Evolutionary conservation across 2,888 invertebrate species (phyloP).

Genomic region (Trachelus tabidus): DNA sequence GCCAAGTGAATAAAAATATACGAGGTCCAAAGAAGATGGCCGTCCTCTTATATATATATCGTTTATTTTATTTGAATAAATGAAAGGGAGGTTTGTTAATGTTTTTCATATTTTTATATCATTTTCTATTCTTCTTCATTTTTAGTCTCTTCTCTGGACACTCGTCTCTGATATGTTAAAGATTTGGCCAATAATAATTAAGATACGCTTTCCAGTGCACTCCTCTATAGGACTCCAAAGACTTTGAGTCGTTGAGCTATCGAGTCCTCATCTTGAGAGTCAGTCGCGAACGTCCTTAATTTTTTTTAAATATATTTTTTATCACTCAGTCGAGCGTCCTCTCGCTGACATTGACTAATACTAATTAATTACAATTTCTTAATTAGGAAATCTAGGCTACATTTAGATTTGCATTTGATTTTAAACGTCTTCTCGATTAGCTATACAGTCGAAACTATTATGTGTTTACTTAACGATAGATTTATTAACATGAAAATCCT

Average conservation of each 20-base stretch:
- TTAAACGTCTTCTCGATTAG: slow-evolving; percentile 16
- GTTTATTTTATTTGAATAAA: neutral
- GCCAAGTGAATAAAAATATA: neutral
- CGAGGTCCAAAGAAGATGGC: neutral
- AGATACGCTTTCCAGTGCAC: neutral
- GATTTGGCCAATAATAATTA: slow-evolving; percentile 35
- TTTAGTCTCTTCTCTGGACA: neutral
- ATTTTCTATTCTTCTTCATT: neutral
- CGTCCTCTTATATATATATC: neutral
- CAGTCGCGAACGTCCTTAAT: slow-evolving; percentile 6
- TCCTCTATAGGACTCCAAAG: neutral
- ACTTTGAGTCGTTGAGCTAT: slow-evolving; percentile 9
- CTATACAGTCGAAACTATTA: slow-evolving; percentile 27
- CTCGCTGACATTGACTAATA: neutral
- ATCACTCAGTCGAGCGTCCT: neutral
- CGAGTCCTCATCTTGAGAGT: neutral
- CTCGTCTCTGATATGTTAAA: slow-evolving; percentile 54
- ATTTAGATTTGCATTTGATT: slow-evolving; percentile 26
- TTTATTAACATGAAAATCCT: slow-evolving; percentile 4
- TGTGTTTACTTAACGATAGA: slow-evolving; percentile 16
- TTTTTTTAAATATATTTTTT: neutral
- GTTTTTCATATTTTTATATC: neutral
- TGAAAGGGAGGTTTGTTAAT: neutral
- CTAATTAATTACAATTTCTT: neutral
- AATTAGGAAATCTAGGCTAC: neutral